phyloP scores from a whole-genome alignment of 2,797 vertebrate genomes.

The Danio jaintianensis region DNA sequence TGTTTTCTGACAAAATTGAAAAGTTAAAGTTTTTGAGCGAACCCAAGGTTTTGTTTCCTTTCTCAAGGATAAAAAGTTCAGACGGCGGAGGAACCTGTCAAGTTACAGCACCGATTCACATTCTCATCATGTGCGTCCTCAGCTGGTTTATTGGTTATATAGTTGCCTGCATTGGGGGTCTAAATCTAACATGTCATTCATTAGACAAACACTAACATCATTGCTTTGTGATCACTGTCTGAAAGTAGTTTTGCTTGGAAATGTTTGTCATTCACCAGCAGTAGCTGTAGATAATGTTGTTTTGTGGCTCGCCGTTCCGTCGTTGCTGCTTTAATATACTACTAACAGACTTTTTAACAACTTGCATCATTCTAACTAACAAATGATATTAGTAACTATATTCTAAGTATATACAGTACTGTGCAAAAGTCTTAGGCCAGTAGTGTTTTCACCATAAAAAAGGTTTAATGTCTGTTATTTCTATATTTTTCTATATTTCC shows the following conservation, averaged over 20 bases:
- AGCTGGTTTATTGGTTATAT: constrained; percentile 5
- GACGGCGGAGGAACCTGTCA: constrained; percentile 76
- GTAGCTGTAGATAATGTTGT: not conserved
- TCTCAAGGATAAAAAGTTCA: constrained; percentile 67
- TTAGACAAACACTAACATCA: constrained; percentile 27
- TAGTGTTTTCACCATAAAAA: too few species aligned
- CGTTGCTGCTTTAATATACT: not conserved
- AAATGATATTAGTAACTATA: too few species aligned
- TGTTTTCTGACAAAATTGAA: not conserved
- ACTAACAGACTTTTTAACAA: not conserved
- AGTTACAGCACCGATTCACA: constrained; percentile 68
- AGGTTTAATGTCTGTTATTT: too few species aligned
- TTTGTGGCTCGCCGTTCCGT: not conserved
- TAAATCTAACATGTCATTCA: constrained; percentile 20
- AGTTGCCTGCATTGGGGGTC: not conserved
- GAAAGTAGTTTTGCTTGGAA: not conserved
- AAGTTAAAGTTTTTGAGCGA: not conserved
- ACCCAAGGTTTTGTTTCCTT: constrained; percentile 57
- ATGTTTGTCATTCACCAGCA: not conserved
- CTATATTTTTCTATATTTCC: too few species aligned
- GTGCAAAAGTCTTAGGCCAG: too few species aligned
- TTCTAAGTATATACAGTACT: too few species aligned
- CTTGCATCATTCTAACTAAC: not conserved
- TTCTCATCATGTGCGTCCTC: constrained; percentile 69
- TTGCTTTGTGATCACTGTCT: not conserved